A percentile compares a stretch with the other conserved stretches of the same genome.
phyloP scores from a whole-genome alignment of 2,888 invertebrate genomes.

The Anarsia innoxiella region DNA sequence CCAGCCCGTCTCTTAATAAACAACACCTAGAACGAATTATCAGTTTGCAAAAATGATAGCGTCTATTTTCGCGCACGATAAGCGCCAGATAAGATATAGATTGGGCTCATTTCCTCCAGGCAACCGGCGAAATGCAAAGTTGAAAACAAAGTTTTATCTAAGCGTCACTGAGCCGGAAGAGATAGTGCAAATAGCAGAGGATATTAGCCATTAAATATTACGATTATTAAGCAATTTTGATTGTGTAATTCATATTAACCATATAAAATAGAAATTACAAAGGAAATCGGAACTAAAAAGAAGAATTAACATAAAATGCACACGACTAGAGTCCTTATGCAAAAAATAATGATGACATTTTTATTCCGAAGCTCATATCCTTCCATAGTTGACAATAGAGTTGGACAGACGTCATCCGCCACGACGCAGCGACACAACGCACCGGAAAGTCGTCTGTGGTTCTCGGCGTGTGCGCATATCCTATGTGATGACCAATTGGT shows the following conservation, averaged over 20 bases:
- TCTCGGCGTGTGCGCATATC: too few relatives aligned
- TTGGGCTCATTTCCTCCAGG: constrained; percentile 56
- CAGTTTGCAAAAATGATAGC: constrained; percentile 37
- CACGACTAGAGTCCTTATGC: constrained; percentile 19
- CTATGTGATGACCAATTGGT: too few relatives aligned
- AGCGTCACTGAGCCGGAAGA: constrained; percentile 27
- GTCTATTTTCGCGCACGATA: constrained; percentile 41
- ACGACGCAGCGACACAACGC: too few relatives aligned
- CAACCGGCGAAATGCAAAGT: constrained; percentile 32
- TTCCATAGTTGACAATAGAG: constrained; percentile 39
- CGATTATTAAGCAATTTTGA: not conserved
- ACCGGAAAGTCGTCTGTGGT: too few relatives aligned
- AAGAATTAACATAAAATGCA: not conserved
- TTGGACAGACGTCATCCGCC: constrained; percentile 48
- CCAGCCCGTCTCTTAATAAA: constrained; percentile 4
- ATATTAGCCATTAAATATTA: not conserved
- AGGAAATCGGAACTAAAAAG: too few relatives aligned
- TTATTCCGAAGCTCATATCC: constrained; percentile 33
- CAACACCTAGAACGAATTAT: constrained; percentile 31
- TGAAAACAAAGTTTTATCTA: constrained; percentile 31
- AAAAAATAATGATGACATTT: constrained; percentile 29
- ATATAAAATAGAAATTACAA: too few relatives aligned
- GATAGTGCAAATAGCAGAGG: constrained; percentile 8
- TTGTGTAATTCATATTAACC: too few relatives aligned
- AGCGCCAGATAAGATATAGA: constrained; percentile 34